Evolutionary conservation across 2,888 invertebrate species (phyloP), one percentile per base, ranked within the genome.

Genomic region (Creontiades dilutus): DNA sequence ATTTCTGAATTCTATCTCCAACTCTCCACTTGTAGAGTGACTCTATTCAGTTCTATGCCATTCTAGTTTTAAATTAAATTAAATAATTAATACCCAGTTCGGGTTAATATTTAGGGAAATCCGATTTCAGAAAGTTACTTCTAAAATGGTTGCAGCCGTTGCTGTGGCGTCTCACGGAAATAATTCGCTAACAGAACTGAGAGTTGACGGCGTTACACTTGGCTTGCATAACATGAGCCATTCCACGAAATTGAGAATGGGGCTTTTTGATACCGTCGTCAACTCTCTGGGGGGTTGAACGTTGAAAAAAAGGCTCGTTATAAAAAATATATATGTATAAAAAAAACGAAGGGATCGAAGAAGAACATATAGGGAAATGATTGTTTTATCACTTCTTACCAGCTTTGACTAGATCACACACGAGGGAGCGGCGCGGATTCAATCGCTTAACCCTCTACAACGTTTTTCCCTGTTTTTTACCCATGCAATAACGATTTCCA

Each of bases 361-460:
- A 46, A 80, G 52, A 52, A 88, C 88, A 52, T 88, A 88, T 88
- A 88, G 88, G 88, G 88, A 88, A 88, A 88, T 88, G 88, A 88
- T 88, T 88, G 88, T 88, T 88, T 88, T 80, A 88, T 88, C 76
- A 78, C 88, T 12, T 88, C 78, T 88, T 55, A 86, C 68, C 57
- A 85, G 86, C 86, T 86, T 76, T 86, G 75, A 75, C 55, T 27
- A 78, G 78, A 88, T 88, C 76, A 68, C 88, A 78, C 88, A 78
- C 88, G 88, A 55, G 88, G 88, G 88, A 88, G 52, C 52, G 28
- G 88, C 55, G 78, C 46, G 88, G 88, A 88, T 88, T 88, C 88
- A 88, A 88, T 88, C 88, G 88, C 23, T 88, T 88, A 88, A 76
- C 88, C 88, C 88, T 76, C 86, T 80, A 82, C 48, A 82, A 75